These are phyloP conservation scores for Drosophila ficusphila DNA, from an alignment of 1,140 invertebrate genomes.

Conservation along the genomic window DNA sequence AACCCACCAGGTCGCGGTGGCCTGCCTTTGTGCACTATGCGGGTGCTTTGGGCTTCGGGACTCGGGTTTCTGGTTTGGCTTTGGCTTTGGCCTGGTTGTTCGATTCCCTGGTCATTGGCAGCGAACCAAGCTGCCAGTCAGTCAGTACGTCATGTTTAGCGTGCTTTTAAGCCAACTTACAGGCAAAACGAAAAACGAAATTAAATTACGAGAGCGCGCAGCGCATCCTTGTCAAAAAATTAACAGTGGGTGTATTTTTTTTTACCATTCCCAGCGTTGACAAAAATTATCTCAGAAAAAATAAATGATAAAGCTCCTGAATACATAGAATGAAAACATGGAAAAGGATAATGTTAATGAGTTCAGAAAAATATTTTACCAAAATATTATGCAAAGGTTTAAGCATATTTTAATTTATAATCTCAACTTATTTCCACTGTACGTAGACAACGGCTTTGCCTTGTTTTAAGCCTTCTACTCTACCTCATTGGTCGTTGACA, in stretches of 20 bases:
- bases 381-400: no score
- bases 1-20: constrained; percentile 38
- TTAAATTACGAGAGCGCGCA: constrained; percentile 28
- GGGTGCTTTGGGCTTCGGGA: constrained; percentile 42
- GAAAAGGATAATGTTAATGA: no score
- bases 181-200: constrained; percentile 38
- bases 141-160: constrained; percentile 66
- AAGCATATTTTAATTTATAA: background rate
- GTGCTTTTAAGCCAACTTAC: constrained; percentile 59
- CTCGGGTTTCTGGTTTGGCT: background rate
- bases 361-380: no score
- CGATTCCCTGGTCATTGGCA: constrained; percentile 30
- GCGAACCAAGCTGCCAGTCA: constrained; percentile 49
- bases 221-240: constrained; percentile 23
- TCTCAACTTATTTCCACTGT: constrained; percentile 33
- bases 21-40: constrained; percentile 56
- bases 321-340: no score
- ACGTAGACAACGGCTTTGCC: background rate
- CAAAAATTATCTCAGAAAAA: no score
- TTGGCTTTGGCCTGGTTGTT: constrained; percentile 25
- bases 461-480: constrained; percentile 6
- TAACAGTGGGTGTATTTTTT: constrained; percentile 31
- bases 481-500: constrained; percentile 46
- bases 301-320: no score
- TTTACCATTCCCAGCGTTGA: no score